Conservation (phyloP, 2,113 vertebrate species). For the Embiotoca jacksoni region DNA sequence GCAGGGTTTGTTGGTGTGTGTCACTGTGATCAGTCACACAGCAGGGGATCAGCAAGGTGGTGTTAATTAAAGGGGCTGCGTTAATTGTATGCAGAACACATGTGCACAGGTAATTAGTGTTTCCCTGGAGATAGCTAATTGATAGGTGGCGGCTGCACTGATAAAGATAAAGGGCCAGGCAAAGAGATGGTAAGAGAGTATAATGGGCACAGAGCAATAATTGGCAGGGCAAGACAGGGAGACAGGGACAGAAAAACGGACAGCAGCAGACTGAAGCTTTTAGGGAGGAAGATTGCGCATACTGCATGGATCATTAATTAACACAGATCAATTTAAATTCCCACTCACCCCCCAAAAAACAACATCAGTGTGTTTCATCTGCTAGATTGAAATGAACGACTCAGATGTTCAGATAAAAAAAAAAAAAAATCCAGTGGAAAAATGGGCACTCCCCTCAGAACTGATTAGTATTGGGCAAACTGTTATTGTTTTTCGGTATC, state of each 20-base stretch:
- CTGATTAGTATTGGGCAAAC: constrained; percentile 49
- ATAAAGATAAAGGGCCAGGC: constrained; percentile 66
- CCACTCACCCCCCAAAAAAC: not conserved
- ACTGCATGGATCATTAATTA: constrained; percentile 4
- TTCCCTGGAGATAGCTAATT: constrained; percentile 81
- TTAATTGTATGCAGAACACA: constrained; percentile 83
- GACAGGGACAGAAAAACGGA: constrained; percentile 16
- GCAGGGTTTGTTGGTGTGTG: not conserved
- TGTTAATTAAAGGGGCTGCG: constrained; percentile 80
- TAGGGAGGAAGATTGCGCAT: not conserved
- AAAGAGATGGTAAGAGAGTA: constrained; percentile 30
- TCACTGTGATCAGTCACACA: constrained; percentile 70
- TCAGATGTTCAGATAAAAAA: not conserved
- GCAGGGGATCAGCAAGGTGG: constrained; percentile 71
- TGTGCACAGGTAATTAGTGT: constrained; percentile 82
- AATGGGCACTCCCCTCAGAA: constrained; percentile 30
- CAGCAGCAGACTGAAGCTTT: constrained; percentile 20
- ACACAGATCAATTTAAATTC: not conserved
- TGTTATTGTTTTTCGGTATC: constrained; percentile 57
- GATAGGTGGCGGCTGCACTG: constrained; percentile 73
- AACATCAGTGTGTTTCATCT: constrained; percentile 1
- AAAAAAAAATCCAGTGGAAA: constrained; percentile 14
- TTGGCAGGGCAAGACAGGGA: constrained; percentile 52
- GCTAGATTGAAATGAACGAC: constrained; percentile 10
- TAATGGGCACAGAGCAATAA: constrained; percentile 54